Evolutionary conservation across 2,797 vertebrate species (phyloP), one percentile per base, ranked within the genome.

Genomic region (Atherinosoma microstoma): DNA sequence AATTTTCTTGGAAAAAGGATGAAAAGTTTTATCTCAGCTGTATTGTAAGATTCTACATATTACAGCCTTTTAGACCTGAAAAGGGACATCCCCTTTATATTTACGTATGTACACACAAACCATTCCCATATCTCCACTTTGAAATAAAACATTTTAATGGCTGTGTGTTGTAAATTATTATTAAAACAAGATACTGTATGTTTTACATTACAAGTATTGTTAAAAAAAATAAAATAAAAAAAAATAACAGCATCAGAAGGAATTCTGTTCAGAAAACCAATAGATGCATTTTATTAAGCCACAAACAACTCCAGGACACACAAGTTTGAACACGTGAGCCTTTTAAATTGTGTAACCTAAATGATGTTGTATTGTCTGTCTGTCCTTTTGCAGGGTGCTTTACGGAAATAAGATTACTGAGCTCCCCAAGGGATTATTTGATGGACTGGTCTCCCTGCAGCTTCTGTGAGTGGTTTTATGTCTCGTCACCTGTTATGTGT

Each of bases 321-420:
- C 1, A 16, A 11, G 42, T 73, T 35, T 73, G 8, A 11, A 22
- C 1, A 0, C 45, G 38, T 61, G 22, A 47, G 51, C 35, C 24
- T 49, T 27, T 18, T 75, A 64, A 64, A 67, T 65, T 34, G 11
- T 71, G 64, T 57, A 12, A 32, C 70, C 34, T 75, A 47, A 65
- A 42, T 68, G 1, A 53, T 87, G 58, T 73, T 76, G 72, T 70
- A 85, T 67, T 87, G 60, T 59, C 92, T 90, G 87, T 88, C 65
- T 0, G 30, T 35, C 8, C 34, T 91, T 73, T 67, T 74, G 79
- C 95, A 99, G 98, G 92, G 98, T 99, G 45, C 94, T 99, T 53
- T 99, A 99, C 59, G 98, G 98, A 86, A 99, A 99, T 95, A 99
- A 99, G 94, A 99, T 99, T 92, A 95, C 97, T 0, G 98, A 99